Evolutionary conservation across 2,113 vertebrate species (phyloP).

Genomic region (Micronisus gabar): DNA sequence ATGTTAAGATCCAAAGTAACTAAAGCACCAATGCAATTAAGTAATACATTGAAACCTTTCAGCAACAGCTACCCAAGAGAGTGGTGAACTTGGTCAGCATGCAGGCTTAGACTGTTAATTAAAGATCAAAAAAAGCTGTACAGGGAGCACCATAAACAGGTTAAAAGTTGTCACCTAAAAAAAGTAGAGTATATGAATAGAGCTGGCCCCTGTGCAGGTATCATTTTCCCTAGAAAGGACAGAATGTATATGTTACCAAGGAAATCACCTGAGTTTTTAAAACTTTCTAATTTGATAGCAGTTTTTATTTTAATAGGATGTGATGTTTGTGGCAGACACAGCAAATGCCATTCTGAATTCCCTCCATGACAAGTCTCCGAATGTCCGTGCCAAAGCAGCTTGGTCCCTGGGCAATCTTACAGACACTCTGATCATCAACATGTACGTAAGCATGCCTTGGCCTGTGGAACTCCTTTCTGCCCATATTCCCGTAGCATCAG

Average conservation of each 20-base stretch:
- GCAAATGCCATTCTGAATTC: constrained; percentile 89
- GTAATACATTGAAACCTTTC: background rate
- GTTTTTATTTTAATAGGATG: constrained; percentile 78
- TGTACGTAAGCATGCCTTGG: constrained; percentile 72
- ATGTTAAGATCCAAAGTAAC: constrained; percentile 8
- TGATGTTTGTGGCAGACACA: constrained; percentile 96
- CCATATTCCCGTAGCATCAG: rapidly evolving
- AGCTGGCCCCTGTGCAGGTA: background rate
- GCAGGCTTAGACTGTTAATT: background rate
- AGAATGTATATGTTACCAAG: rapidly evolving
- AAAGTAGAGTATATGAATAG: background rate
- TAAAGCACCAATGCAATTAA: background rate
- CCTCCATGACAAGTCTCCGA: constrained; percentile 87
- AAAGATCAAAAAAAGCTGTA: background rate
- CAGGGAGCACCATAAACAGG: background rate
- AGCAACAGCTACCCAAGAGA: background rate
- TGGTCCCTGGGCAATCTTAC: constrained; percentile 97
- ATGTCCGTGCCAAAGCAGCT: constrained; percentile 92
- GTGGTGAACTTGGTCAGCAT: background rate
- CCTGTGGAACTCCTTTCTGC: background rate
- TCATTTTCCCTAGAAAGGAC: background rate
- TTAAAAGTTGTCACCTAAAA: background rate
- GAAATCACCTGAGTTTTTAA: background rate
- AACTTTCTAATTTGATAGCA: background rate
- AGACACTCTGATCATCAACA: constrained; percentile 91